These are phyloP conservation scores for Batillaria attramentaria DNA, from an alignment of 1,140 invertebrate genomes.

Conservation along the genomic window DNA sequence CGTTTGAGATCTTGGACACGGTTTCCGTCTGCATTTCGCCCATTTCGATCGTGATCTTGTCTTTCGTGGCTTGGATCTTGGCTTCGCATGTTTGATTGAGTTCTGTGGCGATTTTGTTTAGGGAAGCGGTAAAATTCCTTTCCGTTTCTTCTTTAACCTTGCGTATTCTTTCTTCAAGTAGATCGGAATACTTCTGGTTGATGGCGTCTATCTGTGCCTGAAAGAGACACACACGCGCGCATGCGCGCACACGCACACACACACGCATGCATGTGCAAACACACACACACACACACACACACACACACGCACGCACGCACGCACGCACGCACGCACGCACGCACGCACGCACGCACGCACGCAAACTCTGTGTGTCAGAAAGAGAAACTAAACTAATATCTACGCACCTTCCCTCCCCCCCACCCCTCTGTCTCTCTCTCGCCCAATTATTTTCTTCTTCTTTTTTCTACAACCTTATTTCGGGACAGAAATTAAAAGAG, in stretches of 20 bases:
- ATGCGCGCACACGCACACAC: not conserved
- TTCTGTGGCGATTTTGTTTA: not conserved
- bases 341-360: not conserved
- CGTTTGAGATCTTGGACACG: too few relatives aligned
- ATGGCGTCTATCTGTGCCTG: not conserved
- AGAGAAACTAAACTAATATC: not conserved
- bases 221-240: not conserved
- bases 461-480: too few relatives aligned
- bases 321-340: not conserved
- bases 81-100: not conserved
- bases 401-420: too few relatives aligned
- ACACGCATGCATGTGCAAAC: not conserved
- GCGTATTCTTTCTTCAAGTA: not conserved
- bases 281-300: slow-evolving; percentile 25
- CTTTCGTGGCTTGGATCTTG: not conserved
- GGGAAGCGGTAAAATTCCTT: not conserved
- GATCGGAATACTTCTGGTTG: not conserved
- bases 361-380: not conserved
- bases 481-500: too few relatives aligned
- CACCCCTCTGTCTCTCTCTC: too few relatives aligned
- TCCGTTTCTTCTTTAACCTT: not conserved
- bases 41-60: not conserved
- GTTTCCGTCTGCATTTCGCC: not conserved
- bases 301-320: slow-evolving; percentile 6
- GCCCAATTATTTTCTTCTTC: too few relatives aligned